Evolutionary conservation across 2,113 vertebrate species (phyloP).

Genomic region (Dascyllus trimaculatus): DNA sequence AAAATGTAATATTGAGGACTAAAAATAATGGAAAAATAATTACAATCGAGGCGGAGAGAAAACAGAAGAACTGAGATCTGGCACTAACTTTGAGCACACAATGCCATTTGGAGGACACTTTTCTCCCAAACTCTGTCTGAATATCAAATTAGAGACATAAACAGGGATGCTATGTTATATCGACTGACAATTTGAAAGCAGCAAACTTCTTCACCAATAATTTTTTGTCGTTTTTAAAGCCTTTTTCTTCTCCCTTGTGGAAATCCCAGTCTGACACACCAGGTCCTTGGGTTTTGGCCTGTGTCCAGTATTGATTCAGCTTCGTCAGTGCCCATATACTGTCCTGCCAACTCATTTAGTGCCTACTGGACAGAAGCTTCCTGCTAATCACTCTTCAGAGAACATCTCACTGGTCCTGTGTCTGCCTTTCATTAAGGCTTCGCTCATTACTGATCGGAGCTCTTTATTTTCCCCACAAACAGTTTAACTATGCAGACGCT

Average conservation of each 20-base stretch:
- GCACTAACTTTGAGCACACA: no score
- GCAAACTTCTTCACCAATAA: no score
- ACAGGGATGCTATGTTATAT: no score
- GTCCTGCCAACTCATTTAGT: constrained; percentile 15
- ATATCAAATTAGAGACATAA: no score
- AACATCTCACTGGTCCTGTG: neutral
- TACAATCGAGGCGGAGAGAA: no score
- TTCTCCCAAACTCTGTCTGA: no score
- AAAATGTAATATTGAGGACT: no score
- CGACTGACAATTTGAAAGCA: no score
- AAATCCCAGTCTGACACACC: constrained; percentile 14
- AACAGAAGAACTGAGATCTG: no score
- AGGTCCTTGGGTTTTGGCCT: constrained; percentile 1
- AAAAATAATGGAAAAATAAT: no score
- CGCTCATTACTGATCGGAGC: constrained; percentile 19
- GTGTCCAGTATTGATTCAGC: constrained; percentile 27
- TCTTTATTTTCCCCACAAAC: constrained; percentile 6
- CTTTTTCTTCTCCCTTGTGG: constrained; percentile 19
- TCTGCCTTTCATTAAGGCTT: constrained; percentile 23
- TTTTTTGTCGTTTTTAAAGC: no score
- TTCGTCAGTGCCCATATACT: constrained; percentile 4
- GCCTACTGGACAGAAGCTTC: constrained; percentile 18
- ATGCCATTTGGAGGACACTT: no score
- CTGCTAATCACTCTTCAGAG: constrained; percentile 1
- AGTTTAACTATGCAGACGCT: constrained; percentile 2